phyloP scores from a whole-genome alignment of 2,797 vertebrate genomes.

The Sarcoramphus papa region DNA sequence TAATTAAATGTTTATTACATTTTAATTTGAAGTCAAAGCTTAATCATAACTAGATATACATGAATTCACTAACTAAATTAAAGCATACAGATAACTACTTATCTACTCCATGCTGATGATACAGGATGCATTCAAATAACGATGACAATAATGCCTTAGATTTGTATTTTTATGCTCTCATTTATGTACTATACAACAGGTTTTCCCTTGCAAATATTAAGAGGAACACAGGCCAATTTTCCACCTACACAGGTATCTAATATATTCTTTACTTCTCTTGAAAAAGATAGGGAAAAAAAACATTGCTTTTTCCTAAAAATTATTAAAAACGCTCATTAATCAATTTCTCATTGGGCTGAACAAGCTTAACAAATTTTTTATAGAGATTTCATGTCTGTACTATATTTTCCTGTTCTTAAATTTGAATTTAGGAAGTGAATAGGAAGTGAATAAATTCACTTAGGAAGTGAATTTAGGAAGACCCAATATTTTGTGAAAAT shows the following conservation, averaged over 20 bases:
- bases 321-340: background rate
- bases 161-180: slow-evolving; percentile 2
- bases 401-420: background rate
- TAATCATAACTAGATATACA: background rate
- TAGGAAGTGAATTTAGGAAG: background rate
- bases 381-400: background rate
- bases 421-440: background rate
- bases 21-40: background rate
- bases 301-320: background rate
- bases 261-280: background rate
- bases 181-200: background rate
- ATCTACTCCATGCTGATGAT: background rate
- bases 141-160: background rate
- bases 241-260: slow-evolving; percentile 7
- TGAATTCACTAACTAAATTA: background rate
- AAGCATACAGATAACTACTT: background rate
- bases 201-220: slow-evolving; percentile 14
- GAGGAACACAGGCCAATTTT: slow-evolving; percentile 1
- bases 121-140: background rate
- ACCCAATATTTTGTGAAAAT: background rate
- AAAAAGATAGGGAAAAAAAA: background rate
- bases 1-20: background rate
- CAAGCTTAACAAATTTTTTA: background rate
- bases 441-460: too few species aligned
- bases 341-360: background rate